Percentiles rank a stretch among this genome's conserved stretches.
Conservation (phyloP, 2,113 vertebrate genomes). For the Antechinus flavipes region DNA sequence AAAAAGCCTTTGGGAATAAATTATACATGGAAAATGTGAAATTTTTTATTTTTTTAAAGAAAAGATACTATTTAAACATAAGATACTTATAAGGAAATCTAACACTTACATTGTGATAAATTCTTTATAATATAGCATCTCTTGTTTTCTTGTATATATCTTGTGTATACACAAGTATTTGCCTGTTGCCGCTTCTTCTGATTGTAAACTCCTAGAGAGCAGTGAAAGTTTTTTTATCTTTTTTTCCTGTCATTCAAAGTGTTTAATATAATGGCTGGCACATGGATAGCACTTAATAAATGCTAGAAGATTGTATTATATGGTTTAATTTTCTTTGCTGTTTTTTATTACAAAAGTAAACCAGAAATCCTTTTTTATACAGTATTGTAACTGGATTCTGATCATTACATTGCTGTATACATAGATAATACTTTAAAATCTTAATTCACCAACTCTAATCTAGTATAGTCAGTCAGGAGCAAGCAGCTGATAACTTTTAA, state of each 20-base stretch:
- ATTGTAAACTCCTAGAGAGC: not conserved
- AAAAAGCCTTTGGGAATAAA: conserved; percentile 67
- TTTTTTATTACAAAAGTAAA: not conserved
- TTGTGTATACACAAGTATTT: not conserved
- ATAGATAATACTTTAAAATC: not conserved
- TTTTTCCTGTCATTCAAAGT: not conserved
- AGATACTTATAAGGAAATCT: not conserved
- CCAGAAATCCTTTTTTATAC: not conserved
- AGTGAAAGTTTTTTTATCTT: not conserved
- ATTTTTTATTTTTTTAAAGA: conserved; percentile 52
- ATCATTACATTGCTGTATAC: no score
- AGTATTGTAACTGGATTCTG: not conserved
- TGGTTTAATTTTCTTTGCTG: not conserved
- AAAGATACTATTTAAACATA: conserved; percentile 50
- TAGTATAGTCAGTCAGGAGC: not conserved
- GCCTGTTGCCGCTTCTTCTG: not conserved
- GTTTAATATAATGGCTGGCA: not conserved
- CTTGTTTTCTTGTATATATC: not conserved
- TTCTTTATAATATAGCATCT: not conserved
- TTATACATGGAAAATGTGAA: conserved; percentile 37
- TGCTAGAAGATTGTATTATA: not conserved
- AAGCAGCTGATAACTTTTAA: no score
- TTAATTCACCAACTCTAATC: not conserved
- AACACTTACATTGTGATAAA: not conserved
- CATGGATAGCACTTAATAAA: not conserved